A percentile compares a stretch with the other conserved stretches of the same genome.
phyloP scores from a whole-genome alignment of 1,140 invertebrate genomes.

The Bactericera cockerelli region DNA sequence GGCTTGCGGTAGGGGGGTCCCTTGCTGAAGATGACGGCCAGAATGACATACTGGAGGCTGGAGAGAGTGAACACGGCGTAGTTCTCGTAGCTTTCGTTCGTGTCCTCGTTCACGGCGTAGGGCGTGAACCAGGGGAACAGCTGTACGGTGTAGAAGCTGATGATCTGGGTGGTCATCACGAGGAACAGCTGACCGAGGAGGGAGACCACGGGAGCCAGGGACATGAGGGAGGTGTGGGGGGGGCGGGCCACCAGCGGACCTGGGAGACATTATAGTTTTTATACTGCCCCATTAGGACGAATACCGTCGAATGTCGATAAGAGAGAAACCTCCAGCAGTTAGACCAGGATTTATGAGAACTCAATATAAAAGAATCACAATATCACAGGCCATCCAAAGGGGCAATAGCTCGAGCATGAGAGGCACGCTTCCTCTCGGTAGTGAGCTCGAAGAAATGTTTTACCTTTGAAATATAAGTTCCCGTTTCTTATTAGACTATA shows the following conservation, averaged over 20 bases:
- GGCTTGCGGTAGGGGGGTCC: constrained; percentile 59
- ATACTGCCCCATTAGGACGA: too few relatives aligned
- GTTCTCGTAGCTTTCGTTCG: constrained; percentile 49
- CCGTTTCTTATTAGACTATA: too few relatives aligned
- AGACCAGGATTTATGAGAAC: too few relatives aligned
- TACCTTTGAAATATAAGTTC: too few relatives aligned
- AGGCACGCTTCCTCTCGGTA: too few relatives aligned
- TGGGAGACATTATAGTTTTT: too few relatives aligned
- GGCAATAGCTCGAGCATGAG: too few relatives aligned
- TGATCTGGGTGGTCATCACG: constrained; percentile 47
- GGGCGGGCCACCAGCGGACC: constrained; percentile 39
- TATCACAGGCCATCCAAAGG: too few relatives aligned
- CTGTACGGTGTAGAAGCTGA: constrained; percentile 44
- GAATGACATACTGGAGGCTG: constrained; percentile 75
- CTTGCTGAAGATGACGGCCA: constrained; percentile 76
- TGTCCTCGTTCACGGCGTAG: constrained; percentile 32
- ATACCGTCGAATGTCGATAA: too few relatives aligned
- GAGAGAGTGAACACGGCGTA: constrained; percentile 71
- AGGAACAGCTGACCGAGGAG: constrained; percentile 54
- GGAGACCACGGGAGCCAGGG: constrained; percentile 45
- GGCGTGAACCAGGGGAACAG: constrained; percentile 34
- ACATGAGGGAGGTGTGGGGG: constrained; percentile 49
- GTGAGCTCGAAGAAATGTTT: too few relatives aligned
- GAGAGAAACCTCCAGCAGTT: too few relatives aligned
- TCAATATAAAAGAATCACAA: too few relatives aligned